These are phyloP conservation scores for Chaenodraco wilsoni DNA, from an alignment of 2,797 vertebrate genomes.

Conservation along the genomic window DNA sequence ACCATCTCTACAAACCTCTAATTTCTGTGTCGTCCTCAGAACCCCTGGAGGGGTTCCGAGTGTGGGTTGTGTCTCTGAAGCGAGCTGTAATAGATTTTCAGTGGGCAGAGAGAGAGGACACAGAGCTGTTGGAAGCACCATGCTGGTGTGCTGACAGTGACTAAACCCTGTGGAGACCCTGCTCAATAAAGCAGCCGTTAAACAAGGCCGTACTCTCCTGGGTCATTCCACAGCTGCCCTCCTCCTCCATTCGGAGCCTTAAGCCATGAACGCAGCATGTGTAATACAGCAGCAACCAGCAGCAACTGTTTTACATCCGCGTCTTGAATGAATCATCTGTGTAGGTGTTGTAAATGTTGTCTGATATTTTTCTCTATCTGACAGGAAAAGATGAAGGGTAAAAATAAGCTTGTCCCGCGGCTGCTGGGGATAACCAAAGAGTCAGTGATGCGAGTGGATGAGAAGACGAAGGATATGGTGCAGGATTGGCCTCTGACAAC, in stretches of 20 bases:
- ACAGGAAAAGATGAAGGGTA: slow-evolving; percentile 99
- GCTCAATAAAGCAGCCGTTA: slow-evolving; percentile 77
- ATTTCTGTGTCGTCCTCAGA: slow-evolving; percentile 60
- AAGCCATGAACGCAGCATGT: slow-evolving; percentile 35
- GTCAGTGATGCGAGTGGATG: slow-evolving; percentile 98
- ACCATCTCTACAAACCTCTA: slow-evolving; percentile 37
- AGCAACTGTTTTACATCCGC: slow-evolving; percentile 12
- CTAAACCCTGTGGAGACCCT: slow-evolving; percentile 71
- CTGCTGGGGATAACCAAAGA: slow-evolving; percentile 97
- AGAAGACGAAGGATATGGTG: slow-evolving; percentile 97
- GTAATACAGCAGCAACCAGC: slow-evolving; percentile 27
- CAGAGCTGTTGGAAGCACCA: slow-evolving; percentile 55
- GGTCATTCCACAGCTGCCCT: slow-evolving; percentile 67
- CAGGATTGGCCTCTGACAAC: slow-evolving; percentile 99
- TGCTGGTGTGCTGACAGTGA: slow-evolving; percentile 65
- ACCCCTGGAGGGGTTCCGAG: slow-evolving; percentile 65
- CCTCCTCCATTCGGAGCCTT: slow-evolving; percentile 29
- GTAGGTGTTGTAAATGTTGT: slow-evolving; percentile 66
- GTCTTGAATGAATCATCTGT: slow-evolving; percentile 68
- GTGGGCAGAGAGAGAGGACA: slow-evolving; percentile 65
- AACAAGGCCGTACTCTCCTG: slow-evolving; percentile 70
- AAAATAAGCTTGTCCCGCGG: slow-evolving; percentile 97
- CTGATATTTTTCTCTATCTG: slow-evolving; percentile 59
- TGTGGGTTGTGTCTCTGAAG: slow-evolving; percentile 61
- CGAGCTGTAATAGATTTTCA: slow-evolving; percentile 72